Base-by-base conservation (phyloP, 1,140 invertebrate species). In the Lepidurus packardi region DNA sequence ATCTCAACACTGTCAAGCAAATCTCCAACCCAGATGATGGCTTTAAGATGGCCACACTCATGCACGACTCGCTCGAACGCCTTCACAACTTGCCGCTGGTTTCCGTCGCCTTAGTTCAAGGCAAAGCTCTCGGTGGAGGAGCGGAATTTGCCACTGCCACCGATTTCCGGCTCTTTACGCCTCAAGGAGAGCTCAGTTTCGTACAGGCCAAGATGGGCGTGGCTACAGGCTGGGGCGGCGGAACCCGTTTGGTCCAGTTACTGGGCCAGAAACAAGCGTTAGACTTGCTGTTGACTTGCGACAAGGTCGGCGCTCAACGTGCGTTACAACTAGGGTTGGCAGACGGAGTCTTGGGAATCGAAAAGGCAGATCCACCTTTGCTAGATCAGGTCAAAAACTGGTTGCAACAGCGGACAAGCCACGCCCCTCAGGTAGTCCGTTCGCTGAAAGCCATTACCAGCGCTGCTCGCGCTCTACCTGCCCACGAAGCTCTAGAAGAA, bases 151-250 rank as follows among this genome's bases (percentile, higher is more conserved):
- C 86, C 0, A 85, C 87, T 7, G 84, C 85, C n/a, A 88, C 88
- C 82, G 90, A 90, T 81, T 89, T 87, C 79, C 83, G 89, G 6
- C 77, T 90, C 7, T 84, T 88, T 78, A 84, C 86, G 0, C 47
- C 77, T 47, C 79, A 84, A 5, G 85, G 85, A 0, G 84, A 83
- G 80, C 83, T 89, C 76, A 86, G 86, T 13, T 89, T 89, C 82
- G 88, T 91, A n/a, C 89, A 90, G 79, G 85, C 84, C 0, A 84
- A 84, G 81, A 86, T 90, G 86, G 89, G 89, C 10, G 83, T 90
- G 1, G 84, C 84, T 6, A 86, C 89, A 6, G 90, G 88, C 1
- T 90, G 87, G 86, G 89, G 89, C 25, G 89, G 88, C 2, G 86
- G 85, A 10, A 85, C 85, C 4, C 82, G 86, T 6, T 83, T 90